Evolutionary conservation across 2,113 vertebrate species (phyloP), one percentile per base, ranked within the genome.

Genomic region (Acanthochromis polyacanthus): DNA sequence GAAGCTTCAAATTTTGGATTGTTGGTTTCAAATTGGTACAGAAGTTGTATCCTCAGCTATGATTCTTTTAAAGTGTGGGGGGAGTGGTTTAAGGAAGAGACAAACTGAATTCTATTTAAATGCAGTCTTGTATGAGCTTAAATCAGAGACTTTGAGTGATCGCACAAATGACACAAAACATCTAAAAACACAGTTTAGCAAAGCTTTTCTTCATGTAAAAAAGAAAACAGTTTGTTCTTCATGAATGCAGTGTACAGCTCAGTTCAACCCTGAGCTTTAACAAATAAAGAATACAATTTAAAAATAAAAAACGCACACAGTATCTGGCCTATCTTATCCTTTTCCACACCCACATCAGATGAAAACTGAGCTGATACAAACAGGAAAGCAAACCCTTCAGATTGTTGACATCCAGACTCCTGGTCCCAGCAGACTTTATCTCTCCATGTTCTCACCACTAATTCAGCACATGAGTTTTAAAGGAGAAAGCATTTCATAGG

Each of bases 401-500:
- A 52, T 30, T 30, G 30, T 30, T 30, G 30, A 30, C 30, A 5
- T 6, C 4, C 30, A 30, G 30, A 30, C 30, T 30, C 30, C 30
- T 6, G 30, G 32, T 51, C 76, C 32, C 43, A 4, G 4, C 67
- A 12, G 46, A 30, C 58, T 74, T 86, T 71, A 72, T 80, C 78
- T 68, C 52, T 11, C 28, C 14, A 1, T 43, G 32, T 56, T 69
- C 63, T 61, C 78, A 51, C 20, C 60, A 16, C 71, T 71, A 71
- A 81, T 51, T 85, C 57, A 16, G 4, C 51, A 0, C 59, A 68
- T 3, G 17, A 2, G 1, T 57, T 62, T 71, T 25, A 67, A 36
- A 53, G 38, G 22, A 85, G 75, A 55, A 61, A 65, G 23, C 45
- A 16, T 79, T 85, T 78, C 58, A 77, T 81, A 77, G 1, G 25